These are phyloP conservation scores for Gallinago paraguaiae DNA, from an alignment of 2,113 vertebrate genomes.

Conservation along the genomic window DNA sequence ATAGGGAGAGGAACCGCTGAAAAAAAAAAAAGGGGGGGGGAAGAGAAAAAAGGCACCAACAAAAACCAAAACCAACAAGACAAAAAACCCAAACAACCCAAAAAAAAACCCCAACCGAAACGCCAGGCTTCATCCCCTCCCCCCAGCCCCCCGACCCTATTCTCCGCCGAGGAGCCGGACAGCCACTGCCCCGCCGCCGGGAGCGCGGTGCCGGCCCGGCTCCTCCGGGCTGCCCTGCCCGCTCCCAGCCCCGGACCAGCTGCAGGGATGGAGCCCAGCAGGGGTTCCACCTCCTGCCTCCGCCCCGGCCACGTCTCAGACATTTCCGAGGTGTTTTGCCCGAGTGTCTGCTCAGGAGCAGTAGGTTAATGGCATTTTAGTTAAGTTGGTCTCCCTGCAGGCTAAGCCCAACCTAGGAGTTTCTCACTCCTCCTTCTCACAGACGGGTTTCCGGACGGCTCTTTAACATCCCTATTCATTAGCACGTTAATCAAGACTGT, in stretches of 20 bases:
- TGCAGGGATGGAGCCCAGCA: neutral
- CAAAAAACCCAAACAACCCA: no score
- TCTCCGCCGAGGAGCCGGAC: neutral
- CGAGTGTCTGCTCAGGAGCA: neutral
- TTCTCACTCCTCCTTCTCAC: slow-evolving; percentile 51
- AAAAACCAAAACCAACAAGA: neutral
- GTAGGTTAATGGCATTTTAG: slow-evolving; percentile 55
- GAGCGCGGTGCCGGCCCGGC: neutral
- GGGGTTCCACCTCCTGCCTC: neutral
- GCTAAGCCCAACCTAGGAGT: slow-evolving; percentile 37
- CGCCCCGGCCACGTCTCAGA: neutral
- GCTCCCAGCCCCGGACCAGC: neutral
- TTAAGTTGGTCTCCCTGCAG: slow-evolving; percentile 34
- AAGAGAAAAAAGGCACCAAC: no score
- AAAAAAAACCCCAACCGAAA: neutral
- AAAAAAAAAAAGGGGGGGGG: neutral
- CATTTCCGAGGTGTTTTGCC: neutral
- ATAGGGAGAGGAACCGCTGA: neutral
- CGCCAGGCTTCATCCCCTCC: rapidly evolving
- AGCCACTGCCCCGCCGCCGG: neutral
- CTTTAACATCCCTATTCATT: slow-evolving; percentile 71
- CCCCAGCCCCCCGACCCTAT: neutral
- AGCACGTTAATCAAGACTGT: slow-evolving; percentile 52
- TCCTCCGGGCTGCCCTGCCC: neutral
- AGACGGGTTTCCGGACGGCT: slow-evolving; percentile 46